Percentiles rank a stretch among this genome's conserved stretches.
Conservation (phyloP, 2,113 vertebrate genomes). For the Smithornis capensis region DNA sequence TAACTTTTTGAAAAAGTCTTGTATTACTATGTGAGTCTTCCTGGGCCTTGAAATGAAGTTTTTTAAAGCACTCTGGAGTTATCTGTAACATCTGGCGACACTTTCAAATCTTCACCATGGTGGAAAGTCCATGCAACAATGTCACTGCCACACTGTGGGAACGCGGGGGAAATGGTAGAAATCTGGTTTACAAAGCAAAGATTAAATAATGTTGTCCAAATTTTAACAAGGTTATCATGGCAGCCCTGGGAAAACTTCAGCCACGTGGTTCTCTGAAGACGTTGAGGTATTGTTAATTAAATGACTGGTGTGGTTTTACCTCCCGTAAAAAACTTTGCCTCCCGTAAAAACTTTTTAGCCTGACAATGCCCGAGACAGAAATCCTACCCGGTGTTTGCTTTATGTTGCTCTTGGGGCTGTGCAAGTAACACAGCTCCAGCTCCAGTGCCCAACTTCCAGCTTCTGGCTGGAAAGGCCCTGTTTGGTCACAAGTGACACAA, state of each 20-base stretch:
- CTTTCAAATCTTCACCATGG: neutral
- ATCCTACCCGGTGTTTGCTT: neutral
- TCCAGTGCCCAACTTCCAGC: neutral
- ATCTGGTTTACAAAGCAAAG: neutral
- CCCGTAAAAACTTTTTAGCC: neutral
- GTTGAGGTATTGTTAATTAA: constrained; percentile 33
- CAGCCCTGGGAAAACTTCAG: neutral
- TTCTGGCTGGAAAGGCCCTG: neutral
- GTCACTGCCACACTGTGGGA: rapidly evolving
- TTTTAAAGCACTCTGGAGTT: neutral
- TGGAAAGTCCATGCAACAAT: rapidly evolving
- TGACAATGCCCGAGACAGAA: neutral
- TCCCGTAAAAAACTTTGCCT: neutral
- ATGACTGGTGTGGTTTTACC: neutral
- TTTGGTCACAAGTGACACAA: neutral
- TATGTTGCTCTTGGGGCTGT: neutral
- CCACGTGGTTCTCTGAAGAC: neutral
- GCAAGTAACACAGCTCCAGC: neutral
- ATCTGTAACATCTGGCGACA: neutral
- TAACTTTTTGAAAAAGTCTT: neutral
- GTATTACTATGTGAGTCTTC: neutral
- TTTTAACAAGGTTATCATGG: constrained; percentile 16
- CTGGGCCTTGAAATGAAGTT: neutral
- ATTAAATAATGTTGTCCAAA: neutral
- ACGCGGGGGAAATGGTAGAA: neutral